Conservation (phyloP, 2,113 vertebrate genomes). For the Myiagra hebetior region DNA sequence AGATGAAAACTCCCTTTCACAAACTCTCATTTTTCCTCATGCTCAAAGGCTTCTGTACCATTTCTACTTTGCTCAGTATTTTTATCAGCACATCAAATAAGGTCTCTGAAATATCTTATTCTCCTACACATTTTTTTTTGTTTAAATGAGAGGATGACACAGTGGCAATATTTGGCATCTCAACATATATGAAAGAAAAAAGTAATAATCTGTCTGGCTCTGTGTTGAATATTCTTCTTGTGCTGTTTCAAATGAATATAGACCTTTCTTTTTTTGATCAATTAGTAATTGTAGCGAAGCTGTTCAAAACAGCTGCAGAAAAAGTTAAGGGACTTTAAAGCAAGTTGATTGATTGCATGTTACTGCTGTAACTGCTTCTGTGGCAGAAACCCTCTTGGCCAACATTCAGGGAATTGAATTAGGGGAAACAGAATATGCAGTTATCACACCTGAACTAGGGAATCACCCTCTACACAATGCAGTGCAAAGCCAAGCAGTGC, state of each 20-base stretch:
- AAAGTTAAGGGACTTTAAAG: not conserved
- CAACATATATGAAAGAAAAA: not conserved
- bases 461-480: not conserved
- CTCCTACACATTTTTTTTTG: not conserved
- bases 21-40: not conserved
- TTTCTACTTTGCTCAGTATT: not conserved
- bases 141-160: not conserved
- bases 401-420: not conserved
- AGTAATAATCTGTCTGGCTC: not conserved
- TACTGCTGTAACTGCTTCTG: not conserved
- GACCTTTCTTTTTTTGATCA: not conserved
- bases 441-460: not conserved
- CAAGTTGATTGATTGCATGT: not conserved
- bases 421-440: not conserved
- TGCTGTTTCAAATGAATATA: not conserved
- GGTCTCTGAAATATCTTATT: not conserved
- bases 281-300: not conserved
- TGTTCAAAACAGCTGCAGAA: not conserved
- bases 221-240: not conserved
- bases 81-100: not conserved
- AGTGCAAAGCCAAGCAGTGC: not conserved
- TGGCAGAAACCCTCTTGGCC: not conserved
- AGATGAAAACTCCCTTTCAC: not conserved
- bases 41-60: not conserved
- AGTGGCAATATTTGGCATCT: not conserved